Percentiles rank a stretch among this genome's conserved stretches.
Conservation (phyloP, 2,113 vertebrate genomes). For the Leucoraja erinaceus region DNA sequence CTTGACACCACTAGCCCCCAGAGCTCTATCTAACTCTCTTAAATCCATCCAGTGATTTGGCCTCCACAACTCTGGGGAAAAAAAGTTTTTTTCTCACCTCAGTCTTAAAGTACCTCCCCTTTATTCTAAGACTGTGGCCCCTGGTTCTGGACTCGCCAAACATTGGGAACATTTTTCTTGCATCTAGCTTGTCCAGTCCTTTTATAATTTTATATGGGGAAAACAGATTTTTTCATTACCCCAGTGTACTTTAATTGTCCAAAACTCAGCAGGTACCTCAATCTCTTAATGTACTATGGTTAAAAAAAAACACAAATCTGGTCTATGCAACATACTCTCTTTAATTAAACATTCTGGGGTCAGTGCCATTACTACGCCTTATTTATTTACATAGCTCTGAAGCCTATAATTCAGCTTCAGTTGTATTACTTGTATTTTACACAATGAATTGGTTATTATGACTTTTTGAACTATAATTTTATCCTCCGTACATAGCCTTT, state of each 20-base stretch:
- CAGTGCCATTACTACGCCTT: neutral
- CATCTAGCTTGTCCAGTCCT: no score
- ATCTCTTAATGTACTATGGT: neutral
- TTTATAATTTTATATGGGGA: no score
- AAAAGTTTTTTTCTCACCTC: no score
- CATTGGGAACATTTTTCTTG: no score
- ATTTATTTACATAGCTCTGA: neutral
- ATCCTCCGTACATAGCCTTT: neutral
- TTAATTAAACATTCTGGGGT: neutral
- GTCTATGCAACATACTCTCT: neutral
- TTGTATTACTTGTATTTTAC: neutral
- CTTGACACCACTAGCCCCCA: no score
- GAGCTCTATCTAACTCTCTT: no score
- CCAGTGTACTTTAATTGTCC: neutral
- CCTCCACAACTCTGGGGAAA: no score
- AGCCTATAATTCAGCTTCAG: neutral
- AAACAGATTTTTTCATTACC: neutral
- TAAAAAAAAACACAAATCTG: neutral
- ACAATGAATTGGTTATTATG: neutral
- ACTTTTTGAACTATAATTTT: neutral
- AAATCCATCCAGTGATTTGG: no score
- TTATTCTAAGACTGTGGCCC: no score
- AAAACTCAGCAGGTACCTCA: neutral
- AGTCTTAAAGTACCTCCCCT: no score
- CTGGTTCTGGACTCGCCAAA: no score